A percentile compares a stretch with the other conserved stretches of the same genome.
phyloP scores from a whole-genome alignment of 2,113 vertebrate genomes.

The Brienomyrus brachyistius region DNA sequence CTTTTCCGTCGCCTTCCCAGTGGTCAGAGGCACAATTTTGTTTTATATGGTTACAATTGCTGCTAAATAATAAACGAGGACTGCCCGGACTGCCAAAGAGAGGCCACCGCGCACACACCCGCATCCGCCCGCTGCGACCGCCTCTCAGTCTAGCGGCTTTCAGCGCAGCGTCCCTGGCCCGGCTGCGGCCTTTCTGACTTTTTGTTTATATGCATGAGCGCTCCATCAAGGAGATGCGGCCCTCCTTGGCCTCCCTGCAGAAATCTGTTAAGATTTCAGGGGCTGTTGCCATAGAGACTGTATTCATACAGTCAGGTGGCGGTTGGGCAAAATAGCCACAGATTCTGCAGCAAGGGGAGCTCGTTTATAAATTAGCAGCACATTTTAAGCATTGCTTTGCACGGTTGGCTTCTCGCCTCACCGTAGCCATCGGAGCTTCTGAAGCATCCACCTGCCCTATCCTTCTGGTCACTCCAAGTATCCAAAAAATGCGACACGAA shows the following conservation, averaged over 20 bases:
- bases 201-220: conserved; percentile 2
- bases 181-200: not conserved
- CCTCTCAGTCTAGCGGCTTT: not conserved
- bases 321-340: not conserved
- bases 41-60: not conserved
- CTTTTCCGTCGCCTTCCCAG: not conserved
- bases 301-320: conserved; percentile 6
- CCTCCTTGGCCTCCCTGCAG: conserved; percentile 1
- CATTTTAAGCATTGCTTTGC: not conserved
- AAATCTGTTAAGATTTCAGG: conserved; percentile 8
- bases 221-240: not conserved
- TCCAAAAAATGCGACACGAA: not conserved
- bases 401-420: not conserved
- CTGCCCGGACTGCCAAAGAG: not conserved
- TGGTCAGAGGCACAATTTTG: not conserved
- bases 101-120: not conserved
- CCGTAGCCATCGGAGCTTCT: not conserved
- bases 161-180: not conserved
- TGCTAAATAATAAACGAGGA: not conserved
- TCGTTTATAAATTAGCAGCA: not conserved
- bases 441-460: not conserved
- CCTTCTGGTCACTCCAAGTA: not conserved
- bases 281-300: conserved; percentile 3
- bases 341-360: not conserved
- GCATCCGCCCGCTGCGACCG: not conserved